Evolutionary conservation across 2,888 invertebrate species (phyloP).

Genomic region (Celastrina argiolus): DNA sequence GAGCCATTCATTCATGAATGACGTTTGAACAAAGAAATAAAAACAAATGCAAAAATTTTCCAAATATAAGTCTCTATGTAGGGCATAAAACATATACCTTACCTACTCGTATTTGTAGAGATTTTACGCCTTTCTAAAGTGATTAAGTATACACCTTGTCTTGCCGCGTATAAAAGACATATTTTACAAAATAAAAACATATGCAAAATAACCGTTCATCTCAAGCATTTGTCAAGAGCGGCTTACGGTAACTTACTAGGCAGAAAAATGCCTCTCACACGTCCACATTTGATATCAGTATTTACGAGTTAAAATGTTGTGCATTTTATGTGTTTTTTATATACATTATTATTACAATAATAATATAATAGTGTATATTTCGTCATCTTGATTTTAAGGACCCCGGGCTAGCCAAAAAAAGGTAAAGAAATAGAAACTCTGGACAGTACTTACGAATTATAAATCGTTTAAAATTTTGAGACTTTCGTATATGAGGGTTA

Average conservation of each 20-base stretch:
- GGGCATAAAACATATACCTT: neutral
- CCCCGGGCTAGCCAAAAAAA: too few species aligned
- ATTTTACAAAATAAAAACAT: constrained; percentile 54
- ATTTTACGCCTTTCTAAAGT: neutral
- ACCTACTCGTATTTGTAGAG: neutral
- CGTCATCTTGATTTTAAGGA: too few species aligned
- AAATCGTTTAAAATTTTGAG: too few species aligned
- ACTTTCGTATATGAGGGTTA: too few species aligned
- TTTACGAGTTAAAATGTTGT: constrained; percentile 32
- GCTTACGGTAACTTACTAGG: constrained; percentile 71
- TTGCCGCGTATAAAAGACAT: constrained; percentile 37
- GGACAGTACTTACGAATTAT: too few species aligned
- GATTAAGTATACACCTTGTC: constrained; percentile 10
- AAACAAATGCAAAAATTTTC: too few species aligned
- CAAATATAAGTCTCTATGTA: neutral
- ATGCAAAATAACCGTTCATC: constrained; percentile 73
- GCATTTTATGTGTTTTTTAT: constrained; percentile 11
- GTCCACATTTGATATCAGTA: constrained; percentile 50
- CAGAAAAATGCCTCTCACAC: constrained; percentile 55
- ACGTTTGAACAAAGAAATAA: too few species aligned
- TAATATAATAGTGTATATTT: too few species aligned
- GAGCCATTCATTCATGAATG: too few species aligned
- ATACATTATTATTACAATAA: neutral
- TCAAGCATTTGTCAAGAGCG: constrained; percentile 73
- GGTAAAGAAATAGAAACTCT: too few species aligned